Conservation (phyloP, 2,113 vertebrate genomes). For the Stigmatopora nigra region DNA sequence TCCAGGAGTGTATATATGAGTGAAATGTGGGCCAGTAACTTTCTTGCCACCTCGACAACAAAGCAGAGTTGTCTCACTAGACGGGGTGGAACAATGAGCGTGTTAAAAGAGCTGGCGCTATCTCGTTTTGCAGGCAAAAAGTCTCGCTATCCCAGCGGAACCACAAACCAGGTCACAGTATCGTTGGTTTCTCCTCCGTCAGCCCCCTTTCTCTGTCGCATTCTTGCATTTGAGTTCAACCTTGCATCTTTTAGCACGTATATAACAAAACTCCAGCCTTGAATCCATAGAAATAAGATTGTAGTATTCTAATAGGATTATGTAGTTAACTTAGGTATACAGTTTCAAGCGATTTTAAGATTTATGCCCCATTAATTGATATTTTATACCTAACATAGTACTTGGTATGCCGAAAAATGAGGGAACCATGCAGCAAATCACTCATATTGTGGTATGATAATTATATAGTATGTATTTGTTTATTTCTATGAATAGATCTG, state of each 20-base stretch:
- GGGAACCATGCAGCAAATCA: too few relatives aligned
- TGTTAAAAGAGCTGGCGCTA: constrained; percentile 47
- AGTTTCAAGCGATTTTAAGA: too few relatives aligned
- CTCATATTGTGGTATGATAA: too few relatives aligned
- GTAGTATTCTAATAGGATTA: too few relatives aligned
- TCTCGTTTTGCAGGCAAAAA: constrained; percentile 54
- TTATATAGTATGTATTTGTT: too few relatives aligned
- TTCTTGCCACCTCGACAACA: constrained; percentile 62
- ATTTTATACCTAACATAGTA: too few relatives aligned
- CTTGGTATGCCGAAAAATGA: too few relatives aligned
- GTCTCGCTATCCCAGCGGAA: constrained; percentile 56
- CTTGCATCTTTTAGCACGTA: constrained; percentile 19
- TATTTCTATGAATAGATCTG: too few relatives aligned
- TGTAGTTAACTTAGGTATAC: too few relatives aligned
- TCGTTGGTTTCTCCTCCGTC: constrained; percentile 30
- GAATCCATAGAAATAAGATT: neutral
- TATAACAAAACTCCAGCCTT: constrained; percentile 22
- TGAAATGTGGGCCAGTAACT: constrained; percentile 57
- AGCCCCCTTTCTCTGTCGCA: constrained; percentile 9
- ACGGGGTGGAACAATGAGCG: constrained; percentile 30
- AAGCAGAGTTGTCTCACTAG: constrained; percentile 43
- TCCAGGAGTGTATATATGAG: constrained; percentile 13
- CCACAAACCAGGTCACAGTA: constrained; percentile 62
- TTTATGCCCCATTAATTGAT: too few relatives aligned
- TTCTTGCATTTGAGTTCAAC: constrained; percentile 42